Conservation (phyloP, 2,113 vertebrate species). For the Etheostoma cragini region DNA sequence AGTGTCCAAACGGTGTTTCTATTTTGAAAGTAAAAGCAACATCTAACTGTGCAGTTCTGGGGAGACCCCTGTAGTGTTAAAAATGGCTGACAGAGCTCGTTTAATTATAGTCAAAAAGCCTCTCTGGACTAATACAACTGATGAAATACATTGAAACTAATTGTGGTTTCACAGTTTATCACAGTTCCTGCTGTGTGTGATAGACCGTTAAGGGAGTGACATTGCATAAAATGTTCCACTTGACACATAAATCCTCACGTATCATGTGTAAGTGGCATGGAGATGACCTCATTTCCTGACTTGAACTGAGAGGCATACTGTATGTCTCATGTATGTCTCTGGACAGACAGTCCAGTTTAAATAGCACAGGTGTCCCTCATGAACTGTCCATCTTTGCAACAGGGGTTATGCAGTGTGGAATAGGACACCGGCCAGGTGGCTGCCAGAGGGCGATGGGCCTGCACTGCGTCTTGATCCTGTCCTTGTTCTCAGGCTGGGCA, state of each 20-base stretch:
- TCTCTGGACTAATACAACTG: neutral
- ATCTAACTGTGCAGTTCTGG: neutral
- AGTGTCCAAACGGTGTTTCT: neutral
- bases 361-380: neutral
- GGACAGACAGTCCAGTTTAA: neutral
- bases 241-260: neutral
- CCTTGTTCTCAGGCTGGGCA: constrained; percentile 75
- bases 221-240: constrained; percentile 14
- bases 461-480: constrained; percentile 78
- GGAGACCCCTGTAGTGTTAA: neutral
- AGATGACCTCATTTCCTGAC: neutral
- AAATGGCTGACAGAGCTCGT: neutral
- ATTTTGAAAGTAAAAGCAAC: neutral
- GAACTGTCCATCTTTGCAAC: constrained; percentile 44
- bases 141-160: constrained; percentile 22
- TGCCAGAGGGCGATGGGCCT: constrained; percentile 58
- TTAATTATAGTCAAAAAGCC: neutral
- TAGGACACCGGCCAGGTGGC: constrained; percentile 50
- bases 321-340: neutral
- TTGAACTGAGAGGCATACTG: neutral
- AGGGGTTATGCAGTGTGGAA: constrained; percentile 65
- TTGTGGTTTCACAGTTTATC: neutral
- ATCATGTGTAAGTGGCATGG: fast-evolving
- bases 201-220: neutral
- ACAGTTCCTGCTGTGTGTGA: neutral